Base-by-base conservation (phyloP, 2,113 vertebrate genomes). In the Caranx melampygus region DNA sequence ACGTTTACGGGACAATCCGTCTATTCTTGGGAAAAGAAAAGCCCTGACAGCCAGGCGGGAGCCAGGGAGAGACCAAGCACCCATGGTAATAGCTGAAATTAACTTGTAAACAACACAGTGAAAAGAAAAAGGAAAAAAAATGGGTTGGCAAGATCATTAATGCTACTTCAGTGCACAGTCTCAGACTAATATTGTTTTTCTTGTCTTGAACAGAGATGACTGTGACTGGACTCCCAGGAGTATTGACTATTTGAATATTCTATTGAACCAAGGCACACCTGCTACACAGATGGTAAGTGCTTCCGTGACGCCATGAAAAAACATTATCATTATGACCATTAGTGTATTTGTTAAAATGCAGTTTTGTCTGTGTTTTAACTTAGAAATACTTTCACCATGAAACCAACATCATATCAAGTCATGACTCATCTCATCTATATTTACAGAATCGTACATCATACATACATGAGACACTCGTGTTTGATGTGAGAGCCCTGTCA, bases 1-100 rank as follows among this genome's bases (percentile, higher is more conserved):
- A 88, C 84, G 76, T 90, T 92, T 87, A 79, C 4, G 14, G 75
- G 82, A 83, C 76, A 89, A 81, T 92, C 52, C 6, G 3, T 75
- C 81, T 86, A 78, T 89, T 87, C 77, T 81, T 89, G 75, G 81
- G 61, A 62, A 72, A 85, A 54, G 72, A 87, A 81, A 79, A 79
- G n/a, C 63, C 51, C 26, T 68, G 79, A 83, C 73, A 81, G 85
- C 60, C 68, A 82, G 84, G 64, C 61, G 18, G 86, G 91, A 90
- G 77, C 85, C 78, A 72, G 70, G 15, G 64, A 70, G 37, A 74
- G 79, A 72, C 63, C 44, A 63, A 52, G 70, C 58, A 37, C 34
- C 61, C 40, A 0, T 51, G 68, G 59, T 77, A 71, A 81, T 73
- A 40, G 58, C 59, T 83, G 78, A 64, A 60, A 75, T 79, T 72